Percentiles rank a stretch among this genome's conserved stretches.
phyloP scores from a whole-genome alignment of 2,888 invertebrate genomes.

The Brenthis daphne region DNA sequence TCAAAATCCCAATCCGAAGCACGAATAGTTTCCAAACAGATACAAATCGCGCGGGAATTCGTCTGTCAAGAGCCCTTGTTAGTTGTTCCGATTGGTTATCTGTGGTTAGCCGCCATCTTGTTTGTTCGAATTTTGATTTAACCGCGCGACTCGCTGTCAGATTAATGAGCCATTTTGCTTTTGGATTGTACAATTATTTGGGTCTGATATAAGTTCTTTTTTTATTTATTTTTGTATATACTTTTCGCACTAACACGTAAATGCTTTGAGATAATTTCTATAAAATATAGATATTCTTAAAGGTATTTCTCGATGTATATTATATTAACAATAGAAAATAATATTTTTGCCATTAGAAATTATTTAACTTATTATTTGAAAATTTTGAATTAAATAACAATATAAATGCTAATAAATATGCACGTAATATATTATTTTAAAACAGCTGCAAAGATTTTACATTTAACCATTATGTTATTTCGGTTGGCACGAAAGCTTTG shows the following conservation, averaged over 20 bases:
- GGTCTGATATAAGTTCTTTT: not conserved
- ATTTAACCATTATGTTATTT: conserved; percentile 11
- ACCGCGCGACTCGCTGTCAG: conserved; percentile 20
- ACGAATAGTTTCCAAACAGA: conserved; percentile 29
- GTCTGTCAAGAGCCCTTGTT: conserved; percentile 34
- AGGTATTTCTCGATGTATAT: too few relatives aligned
- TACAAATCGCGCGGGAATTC: conserved; percentile 33
- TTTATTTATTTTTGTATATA: too few relatives aligned
- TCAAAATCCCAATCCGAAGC: conserved; percentile 15
- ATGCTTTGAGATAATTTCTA: too few relatives aligned
- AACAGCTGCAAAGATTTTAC: not conserved
- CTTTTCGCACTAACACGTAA: not conserved
- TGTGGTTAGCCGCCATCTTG: conserved; percentile 36
- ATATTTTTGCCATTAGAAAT: too few relatives aligned
- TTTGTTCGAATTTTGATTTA: conserved; percentile 33
- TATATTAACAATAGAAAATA: too few relatives aligned
- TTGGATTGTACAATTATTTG: conserved; percentile 1
- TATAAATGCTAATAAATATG: too few relatives aligned
- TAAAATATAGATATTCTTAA: too few relatives aligned
- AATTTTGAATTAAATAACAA: too few relatives aligned
- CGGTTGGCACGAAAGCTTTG: conserved; percentile 16
- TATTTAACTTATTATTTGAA: too few relatives aligned
- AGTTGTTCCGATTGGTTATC: conserved; percentile 36
- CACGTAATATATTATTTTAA: too few relatives aligned
- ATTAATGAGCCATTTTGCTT: conserved; percentile 20